Base-by-base conservation (phyloP, 23 tunicate genomes). In the Oikopleura dioica region DNA sequence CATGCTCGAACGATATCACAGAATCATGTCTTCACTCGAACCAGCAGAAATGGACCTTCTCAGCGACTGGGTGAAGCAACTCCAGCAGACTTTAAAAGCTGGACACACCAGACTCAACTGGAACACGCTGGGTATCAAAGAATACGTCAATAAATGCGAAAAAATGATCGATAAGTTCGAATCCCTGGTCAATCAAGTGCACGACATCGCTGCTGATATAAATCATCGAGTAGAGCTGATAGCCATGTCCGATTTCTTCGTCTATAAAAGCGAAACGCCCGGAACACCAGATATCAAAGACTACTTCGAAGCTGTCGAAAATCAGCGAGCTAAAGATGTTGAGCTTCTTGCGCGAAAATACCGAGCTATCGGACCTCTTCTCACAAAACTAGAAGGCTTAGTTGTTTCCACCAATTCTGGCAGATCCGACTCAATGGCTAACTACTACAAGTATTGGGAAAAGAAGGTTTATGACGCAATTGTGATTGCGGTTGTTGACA, bases 321-420 rank as follows among this genome's bases (percentile, higher is more conserved):
- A 37, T 21, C 89, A 89, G 68, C 76, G 96, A 51, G 38, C 69
- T 0, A 84, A 84, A 79, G 96, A 89, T 38, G 51, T 89, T 63
- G 86, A 80, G 21, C 34, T 81, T 36, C 44, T 89, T 34, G 36
- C 86, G 32, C 63, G 96, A 68, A 89, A 89, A 72, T 89, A 89
- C 77, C 59, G 96, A 36, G 96, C 96, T 0, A 89, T 89, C 38
- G 96, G 96, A 16, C 96, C 96, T 1, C 36, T 89, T 51, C 86
- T 89, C 26, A 89, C 96, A 23, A 89, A 89, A 51, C 84, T 89
- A 89, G 96, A 89, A 38, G 96, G 96, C 5, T 78, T 89, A 31
- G 89, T 89, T 1, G 96, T 86, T 28, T 89, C 84, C 75, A 89
- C 96, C 35, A 89, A 89, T 76, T 81, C 96, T 35, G 96, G 96